Evolutionary conservation across 2,797 vertebrate species (phyloP).

Genomic region (Sebastes cheni): DNA sequence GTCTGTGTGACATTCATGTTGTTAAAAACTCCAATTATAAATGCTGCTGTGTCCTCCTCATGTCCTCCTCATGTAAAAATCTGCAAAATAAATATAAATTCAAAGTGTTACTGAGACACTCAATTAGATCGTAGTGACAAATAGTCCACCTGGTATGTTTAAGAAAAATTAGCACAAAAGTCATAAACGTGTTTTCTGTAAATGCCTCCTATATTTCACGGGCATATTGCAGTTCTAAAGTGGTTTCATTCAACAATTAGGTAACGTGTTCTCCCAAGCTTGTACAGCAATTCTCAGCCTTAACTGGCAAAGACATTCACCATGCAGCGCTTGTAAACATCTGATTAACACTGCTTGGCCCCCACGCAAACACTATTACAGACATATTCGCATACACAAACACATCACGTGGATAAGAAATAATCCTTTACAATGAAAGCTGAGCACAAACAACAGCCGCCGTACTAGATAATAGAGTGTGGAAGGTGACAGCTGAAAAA

Average conservation of each 20-base stretch:
- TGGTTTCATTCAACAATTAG: constrained; percentile 16
- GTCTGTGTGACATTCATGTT: neutral
- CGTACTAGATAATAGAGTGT: constrained; percentile 29
- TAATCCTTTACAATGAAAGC: constrained; percentile 36
- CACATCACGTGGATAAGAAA: constrained; percentile 35
- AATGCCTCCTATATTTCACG: constrained; percentile 5
- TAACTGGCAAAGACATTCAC: constrained; percentile 36
- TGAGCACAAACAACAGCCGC: neutral
- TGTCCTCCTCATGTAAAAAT: neutral
- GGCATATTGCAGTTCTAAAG: constrained; percentile 5
- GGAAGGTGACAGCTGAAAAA: constrained; percentile 36
- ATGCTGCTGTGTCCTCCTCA: neutral
- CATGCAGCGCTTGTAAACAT: constrained; percentile 57
- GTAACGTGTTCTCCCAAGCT: constrained; percentile 13
- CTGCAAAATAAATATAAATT: neutral
- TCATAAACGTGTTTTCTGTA: neutral
- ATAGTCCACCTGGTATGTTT: neutral
- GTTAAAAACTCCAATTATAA: neutral
- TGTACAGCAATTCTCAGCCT: constrained; percentile 18
- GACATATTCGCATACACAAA: constrained; percentile 43
- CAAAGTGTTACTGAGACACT: neutral
- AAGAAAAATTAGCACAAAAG: neutral
- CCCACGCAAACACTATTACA: constrained; percentile 38
- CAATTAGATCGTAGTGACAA: neutral
- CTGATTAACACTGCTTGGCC: constrained; percentile 61